phyloP scores from a whole-genome alignment of 1,140 invertebrate species.

The Heliconius melpomene region DNA sequence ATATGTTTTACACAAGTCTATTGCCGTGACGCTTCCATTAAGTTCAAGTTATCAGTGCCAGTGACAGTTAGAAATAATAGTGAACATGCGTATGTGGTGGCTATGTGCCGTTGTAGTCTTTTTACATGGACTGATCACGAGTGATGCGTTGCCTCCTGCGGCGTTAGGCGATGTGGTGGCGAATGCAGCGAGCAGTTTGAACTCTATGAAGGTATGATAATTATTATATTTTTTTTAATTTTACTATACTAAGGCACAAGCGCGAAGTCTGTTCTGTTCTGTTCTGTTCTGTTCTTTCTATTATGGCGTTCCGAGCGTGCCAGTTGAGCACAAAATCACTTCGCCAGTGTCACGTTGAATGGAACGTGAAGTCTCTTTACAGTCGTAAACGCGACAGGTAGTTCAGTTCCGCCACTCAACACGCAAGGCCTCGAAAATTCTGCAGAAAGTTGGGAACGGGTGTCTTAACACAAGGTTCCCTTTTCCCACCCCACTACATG shows the following conservation, averaged over 20 bases:
- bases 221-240: neutral
- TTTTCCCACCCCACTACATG: no score
- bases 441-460: no score
- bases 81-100: slow-evolving; percentile 60
- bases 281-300: no score
- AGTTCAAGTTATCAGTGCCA: slow-evolving; percentile 1
- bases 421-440: no score
- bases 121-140: neutral
- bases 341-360: no score
- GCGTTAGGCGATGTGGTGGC: slow-evolving; percentile 82
- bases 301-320: no score
- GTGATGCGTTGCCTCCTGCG: slow-evolving; percentile 79
- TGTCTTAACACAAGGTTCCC: neutral
- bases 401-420: no score
- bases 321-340: no score
- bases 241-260: no score
- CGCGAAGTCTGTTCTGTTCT: no score
- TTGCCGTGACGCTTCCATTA: slow-evolving; percentile 3
- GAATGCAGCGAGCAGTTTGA: slow-evolving; percentile 82
- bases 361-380: no score
- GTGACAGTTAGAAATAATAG: slow-evolving; percentile 11
- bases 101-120: slow-evolving; percentile 56
- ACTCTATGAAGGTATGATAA: slow-evolving; percentile 79
- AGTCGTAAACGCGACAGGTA: no score
- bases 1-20: slow-evolving; percentile 17